A percentile compares a stretch with the other conserved stretches of the same genome.
These are phyloP conservation scores for Acanthoscelides obtectus DNA, from an alignment of 2,888 invertebrate genomes.

Conservation along the genomic window DNA sequence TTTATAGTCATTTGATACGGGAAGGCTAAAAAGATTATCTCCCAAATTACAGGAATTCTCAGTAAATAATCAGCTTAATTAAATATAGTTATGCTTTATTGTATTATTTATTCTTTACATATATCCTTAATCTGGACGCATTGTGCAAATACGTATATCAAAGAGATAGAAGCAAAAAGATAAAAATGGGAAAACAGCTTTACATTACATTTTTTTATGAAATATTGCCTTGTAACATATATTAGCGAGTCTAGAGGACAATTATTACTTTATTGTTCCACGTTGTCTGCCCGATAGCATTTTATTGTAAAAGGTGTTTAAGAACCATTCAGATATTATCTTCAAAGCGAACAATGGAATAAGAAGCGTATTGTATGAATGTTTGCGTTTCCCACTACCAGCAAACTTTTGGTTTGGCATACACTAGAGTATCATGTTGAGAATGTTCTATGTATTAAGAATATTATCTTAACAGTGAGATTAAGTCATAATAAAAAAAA, in stretches of 20 bases:
- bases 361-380: not conserved
- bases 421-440: not conserved
- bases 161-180: not conserved
- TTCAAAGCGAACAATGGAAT: not conserved
- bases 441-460: no score
- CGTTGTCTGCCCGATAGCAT: not conserved
- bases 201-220: constrained; percentile 1
- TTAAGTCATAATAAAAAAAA: no score
- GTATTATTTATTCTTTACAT: not conserved
- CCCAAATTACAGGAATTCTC: no score
- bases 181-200: not conserved
- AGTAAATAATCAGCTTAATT: no score
- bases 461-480: no score
- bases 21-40: no score
- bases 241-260: not conserved
- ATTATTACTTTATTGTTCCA: not conserved
- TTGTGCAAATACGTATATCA: not conserved
- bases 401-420: not conserved
- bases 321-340: not conserved
- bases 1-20: no score
- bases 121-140: not conserved
- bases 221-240: constrained; percentile 10
- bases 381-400: not conserved
- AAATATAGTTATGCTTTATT: no score
- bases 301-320: not conserved